phyloP scores from a whole-genome alignment of 2,113 vertebrate genomes.

The Ochotona princeps region DNA sequence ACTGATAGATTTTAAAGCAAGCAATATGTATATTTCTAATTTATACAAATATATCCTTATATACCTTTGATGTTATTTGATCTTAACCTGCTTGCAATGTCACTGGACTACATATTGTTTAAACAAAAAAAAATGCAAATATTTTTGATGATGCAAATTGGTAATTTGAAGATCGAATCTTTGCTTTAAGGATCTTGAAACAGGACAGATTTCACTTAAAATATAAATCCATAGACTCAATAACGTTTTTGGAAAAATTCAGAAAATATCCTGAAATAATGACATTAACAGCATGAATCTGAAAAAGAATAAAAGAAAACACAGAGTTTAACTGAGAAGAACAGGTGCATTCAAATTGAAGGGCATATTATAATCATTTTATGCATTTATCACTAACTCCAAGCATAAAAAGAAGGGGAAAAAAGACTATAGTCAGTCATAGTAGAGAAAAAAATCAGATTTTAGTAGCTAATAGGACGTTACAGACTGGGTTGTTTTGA shows the following conservation, averaged over 20 bases:
- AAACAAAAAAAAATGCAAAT: slow-evolving; percentile 81
- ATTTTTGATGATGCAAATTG: slow-evolving; percentile 68
- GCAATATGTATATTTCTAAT: neutral
- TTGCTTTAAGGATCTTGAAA: slow-evolving; percentile 34
- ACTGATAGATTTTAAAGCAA: neutral
- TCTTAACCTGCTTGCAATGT: slow-evolving; percentile 30
- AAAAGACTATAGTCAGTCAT: neutral
- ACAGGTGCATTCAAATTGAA: neutral
- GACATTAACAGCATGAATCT: neutral
- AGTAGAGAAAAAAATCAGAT: neutral
- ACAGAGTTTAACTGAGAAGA: neutral
- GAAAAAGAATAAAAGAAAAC: slow-evolving; percentile 1
- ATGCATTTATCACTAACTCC: neutral
- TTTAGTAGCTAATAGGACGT: neutral
- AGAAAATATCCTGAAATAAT: neutral
- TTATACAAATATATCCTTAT: neutral
- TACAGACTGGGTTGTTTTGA: neutral
- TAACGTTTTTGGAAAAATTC: neutral
- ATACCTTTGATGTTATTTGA: neutral
- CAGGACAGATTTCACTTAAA: slow-evolving; percentile 3
- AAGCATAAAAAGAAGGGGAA: neutral
- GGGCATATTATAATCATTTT: neutral
- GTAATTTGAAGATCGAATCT: slow-evolving; percentile 49
- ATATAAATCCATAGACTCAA: neutral
- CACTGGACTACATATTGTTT: slow-evolving; percentile 73